Base-by-base conservation (phyloP, 1,140 invertebrate species). In the Pteromalus puparum region DNA sequence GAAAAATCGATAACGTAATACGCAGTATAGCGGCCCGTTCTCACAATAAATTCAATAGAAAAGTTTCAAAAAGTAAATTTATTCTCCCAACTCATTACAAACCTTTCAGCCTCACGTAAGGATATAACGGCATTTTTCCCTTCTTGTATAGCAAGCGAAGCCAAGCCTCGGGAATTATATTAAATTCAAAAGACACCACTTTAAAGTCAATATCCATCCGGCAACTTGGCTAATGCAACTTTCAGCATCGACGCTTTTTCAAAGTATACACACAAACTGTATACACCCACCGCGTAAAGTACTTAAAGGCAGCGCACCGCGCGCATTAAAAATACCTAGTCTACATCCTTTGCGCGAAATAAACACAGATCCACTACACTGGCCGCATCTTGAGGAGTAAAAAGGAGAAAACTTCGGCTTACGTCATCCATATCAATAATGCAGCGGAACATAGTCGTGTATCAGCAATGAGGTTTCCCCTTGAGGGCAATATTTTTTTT, bases 11-110 rank as follows among this genome's bases (percentile, higher is more conserved):
- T 15, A n/a, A 13, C 42, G 34, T 76, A n/a, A 65, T 26, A 67
- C 48, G 18, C 18, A 61, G 53, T 61, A 61, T 28, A 67, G n/a
- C 61, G 61, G 21, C 81, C 53, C 70, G 81, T 74, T 82, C 72
- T 82, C 80, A n/a, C 18, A 61, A 61, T 61, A 61, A 61, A 61
- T 61, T 61, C 53, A n/a, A 61, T 61, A 61, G 53, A 61, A 61
- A 61, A 61, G 53, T 61, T 61, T 61, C 21, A 21, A 21, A 6
- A 61, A 61, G 53, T 61, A 61, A n/a, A 61, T 61, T n/a, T 61
- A 61, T 61, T 5, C 53, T 21, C 6, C 53, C 53, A 61, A 61
- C 53, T 61, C 21, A 5, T 21, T 61, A n/a, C 53, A 21, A 61
- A 61, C 53, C 53, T 61, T 61, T 61, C 53, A 21, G 53, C 53